Conservation (phyloP, 2,113 vertebrate species). For the Noctilio leporinus region DNA sequence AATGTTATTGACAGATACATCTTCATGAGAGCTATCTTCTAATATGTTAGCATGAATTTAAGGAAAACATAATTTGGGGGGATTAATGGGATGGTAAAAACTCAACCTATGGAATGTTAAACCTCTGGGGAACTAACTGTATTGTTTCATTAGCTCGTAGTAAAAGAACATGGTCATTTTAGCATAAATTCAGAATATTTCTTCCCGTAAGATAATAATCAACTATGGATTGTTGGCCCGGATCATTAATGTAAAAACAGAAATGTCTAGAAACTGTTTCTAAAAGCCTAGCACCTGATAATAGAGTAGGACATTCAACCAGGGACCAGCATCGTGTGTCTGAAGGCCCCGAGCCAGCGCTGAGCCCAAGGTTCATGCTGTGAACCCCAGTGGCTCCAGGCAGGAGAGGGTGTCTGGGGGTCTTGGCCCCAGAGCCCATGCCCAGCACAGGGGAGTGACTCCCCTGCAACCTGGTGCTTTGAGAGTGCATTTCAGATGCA, state of each 20-base stretch:
- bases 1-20: background rate
- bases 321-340: background rate
- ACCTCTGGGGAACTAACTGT: background rate
- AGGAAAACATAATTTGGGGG: background rate
- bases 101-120: background rate
- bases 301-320: background rate
- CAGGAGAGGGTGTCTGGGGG: accelerated
- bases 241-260: background rate
- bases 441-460: background rate
- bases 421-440: background rate
- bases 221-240: background rate
- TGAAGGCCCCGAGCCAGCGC: background rate
- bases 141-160: background rate
- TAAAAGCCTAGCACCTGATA: background rate
- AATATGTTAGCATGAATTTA: background rate
- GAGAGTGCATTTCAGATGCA: background rate
- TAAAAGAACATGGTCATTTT: background rate
- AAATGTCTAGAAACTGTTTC: background rate
- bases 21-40: background rate
- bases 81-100: background rate
- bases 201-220: too few species aligned
- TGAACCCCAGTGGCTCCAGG: background rate
- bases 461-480: background rate
- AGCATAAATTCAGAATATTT: background rate
- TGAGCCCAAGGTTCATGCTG: background rate